Conservation (phyloP, 1,140 invertebrate genomes). For the Hyles euphorbiae region DNA sequence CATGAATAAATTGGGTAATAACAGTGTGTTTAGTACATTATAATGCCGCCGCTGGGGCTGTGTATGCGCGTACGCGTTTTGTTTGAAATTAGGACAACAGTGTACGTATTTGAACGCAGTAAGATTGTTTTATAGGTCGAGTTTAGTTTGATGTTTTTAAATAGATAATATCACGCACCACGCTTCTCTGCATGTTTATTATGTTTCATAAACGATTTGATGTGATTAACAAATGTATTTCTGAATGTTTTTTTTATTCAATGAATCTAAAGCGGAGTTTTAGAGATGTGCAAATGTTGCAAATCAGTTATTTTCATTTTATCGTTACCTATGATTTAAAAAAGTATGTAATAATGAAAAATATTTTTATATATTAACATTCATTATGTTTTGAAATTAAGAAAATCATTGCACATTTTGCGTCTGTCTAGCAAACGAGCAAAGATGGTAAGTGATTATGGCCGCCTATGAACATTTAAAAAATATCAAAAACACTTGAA, state of each 20-base stretch:
- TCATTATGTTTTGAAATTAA: too few species aligned
- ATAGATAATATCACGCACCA: constrained; percentile 26
- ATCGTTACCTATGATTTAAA: too few species aligned
- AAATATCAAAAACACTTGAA: too few species aligned
- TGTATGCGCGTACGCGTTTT: constrained; percentile 19
- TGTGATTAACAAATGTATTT: constrained; percentile 5
- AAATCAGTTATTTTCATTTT: too few species aligned
- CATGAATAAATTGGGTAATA: constrained; percentile 21
- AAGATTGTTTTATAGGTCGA: constrained; percentile 32
- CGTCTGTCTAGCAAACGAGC: too few species aligned
- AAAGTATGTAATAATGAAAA: too few species aligned
- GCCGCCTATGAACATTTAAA: too few species aligned
- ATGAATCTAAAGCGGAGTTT: not conserved
- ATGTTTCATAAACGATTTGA: constrained; percentile 10
- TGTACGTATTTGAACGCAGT: constrained; percentile 21
- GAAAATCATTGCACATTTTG: too few species aligned
- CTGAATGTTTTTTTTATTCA: not conserved
- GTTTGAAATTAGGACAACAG: constrained; percentile 29
- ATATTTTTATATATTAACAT: too few species aligned
- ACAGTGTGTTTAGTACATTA: constrained; percentile 11
- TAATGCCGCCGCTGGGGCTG: constrained; percentile 10
- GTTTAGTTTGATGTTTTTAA: constrained; percentile 30
- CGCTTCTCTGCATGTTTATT: constrained; percentile 24
- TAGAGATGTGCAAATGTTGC: too few species aligned
- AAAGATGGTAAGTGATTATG: too few species aligned